Evolutionary conservation across 2,888 invertebrate genomes (phyloP), one percentile per base, ranked within the genome.

Genomic region (Diabrotica balteata): DNA sequence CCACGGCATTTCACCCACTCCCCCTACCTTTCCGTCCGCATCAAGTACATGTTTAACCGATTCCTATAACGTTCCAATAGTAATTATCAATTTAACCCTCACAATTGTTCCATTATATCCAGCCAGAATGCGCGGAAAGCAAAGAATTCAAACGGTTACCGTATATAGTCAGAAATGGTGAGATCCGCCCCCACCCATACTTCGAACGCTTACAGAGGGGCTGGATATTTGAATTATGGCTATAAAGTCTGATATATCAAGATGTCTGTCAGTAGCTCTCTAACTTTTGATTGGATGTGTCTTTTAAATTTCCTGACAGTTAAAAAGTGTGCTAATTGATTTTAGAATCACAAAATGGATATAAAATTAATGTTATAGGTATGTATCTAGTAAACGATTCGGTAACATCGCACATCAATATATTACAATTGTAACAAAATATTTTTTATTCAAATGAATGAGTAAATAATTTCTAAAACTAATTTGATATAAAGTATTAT

Each of bases 211-310:
- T 62, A 59, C 65, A 63, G 67, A 70, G 75, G 77, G 75, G 75
- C 77, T 74, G 77, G 76, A 75, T 76, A 69, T 76, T 75, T 71
- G 77, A 78, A 77, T 77, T 78, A 77, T 78, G 75, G 76, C 77
- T 78, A 80, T 80, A 80, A 80, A 80, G 78, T 76, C 77, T 76
- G 78, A 78, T 78, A 78, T 79, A 77, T 78, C 74, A 78, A 78
- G 78, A 77, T 73, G 75, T 72, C 78, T 75, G 77, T 78, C 79
- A 79, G 79, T 78, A 71, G 73, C 67, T 72, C 73, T 68, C 68
- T 75, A 71, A 53, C 73, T 73, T 74, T 73, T 73, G 73, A 72
- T 74, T 73, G 76, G 63, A 32, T 5, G 32, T 32, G 32, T 32
- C 32, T 32, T 32, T 32, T 32, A 4, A 32, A 5, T 32, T 32